These are phyloP conservation scores for Scomber scombrus DNA, from an alignment of 2,113 vertebrate species.

Conservation along the genomic window DNA sequence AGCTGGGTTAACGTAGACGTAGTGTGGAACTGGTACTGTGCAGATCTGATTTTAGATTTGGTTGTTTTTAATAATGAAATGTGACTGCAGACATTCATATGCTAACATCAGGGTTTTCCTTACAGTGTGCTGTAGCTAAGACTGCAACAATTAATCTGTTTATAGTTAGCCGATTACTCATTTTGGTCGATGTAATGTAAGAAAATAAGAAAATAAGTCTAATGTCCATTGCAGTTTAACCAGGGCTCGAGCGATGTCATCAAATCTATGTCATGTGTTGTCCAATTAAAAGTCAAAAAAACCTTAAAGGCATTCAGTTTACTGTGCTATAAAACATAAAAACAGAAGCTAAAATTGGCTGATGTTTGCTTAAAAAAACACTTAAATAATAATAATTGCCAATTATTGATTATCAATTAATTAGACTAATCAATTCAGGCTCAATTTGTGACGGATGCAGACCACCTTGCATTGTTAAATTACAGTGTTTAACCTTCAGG, in stretches of 20 bases:
- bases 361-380: too few relatives aligned
- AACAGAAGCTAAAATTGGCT: too few relatives aligned
- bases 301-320: background rate
- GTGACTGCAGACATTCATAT: background rate
- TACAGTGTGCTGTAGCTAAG: background rate
- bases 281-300: background rate
- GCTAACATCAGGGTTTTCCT: background rate
- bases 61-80: background rate
- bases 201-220: background rate
- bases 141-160: background rate
- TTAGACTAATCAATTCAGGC: background rate
- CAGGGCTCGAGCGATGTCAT: background rate
- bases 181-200: background rate
- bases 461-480: slow-evolving; percentile 3
- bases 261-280: background rate
- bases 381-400: too few relatives aligned
- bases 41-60: background rate
- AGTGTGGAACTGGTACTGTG: background rate
- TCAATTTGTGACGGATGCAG: slow-evolving; percentile 9
- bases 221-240: slow-evolving; percentile 1
- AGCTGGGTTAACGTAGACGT: too few relatives aligned
- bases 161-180: background rate
- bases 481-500: slow-evolving; percentile 7
- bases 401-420: background rate
- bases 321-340: slow-evolving; percentile 1